Base-by-base conservation (phyloP, 1,140 invertebrate genomes). In the Belonocnema kinseyi region DNA sequence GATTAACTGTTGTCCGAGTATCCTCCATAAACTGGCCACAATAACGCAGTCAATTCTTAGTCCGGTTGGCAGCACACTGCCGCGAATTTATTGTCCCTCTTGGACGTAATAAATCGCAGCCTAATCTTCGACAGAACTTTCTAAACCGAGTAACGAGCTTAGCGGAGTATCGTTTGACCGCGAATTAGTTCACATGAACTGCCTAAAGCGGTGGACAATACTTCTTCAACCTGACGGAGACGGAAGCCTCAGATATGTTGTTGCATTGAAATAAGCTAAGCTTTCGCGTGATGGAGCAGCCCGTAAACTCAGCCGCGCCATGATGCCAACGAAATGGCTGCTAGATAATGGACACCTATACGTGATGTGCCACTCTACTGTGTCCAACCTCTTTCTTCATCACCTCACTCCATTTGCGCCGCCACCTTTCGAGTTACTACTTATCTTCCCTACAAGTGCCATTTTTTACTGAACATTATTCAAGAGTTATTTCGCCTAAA, bases 261-360 rank as follows among this genome's bases (percentile, higher is more conserved):
- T 79, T 85, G 87, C 87, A 88, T 87, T 88, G 84, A 90, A 89
- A 90, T 91, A 91, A 91, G 89, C 88, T 88, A 89, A 90, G 87
- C 88, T 89, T 85, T 86, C 83, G 77, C 85, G 77, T 81, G 89
- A 90, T 88, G 87, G 85, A 90, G 86, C 88, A 84, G 86, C 85
- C 88, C 86, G 88, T 90, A 90, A 90, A 90, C 85, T 90, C 83
- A 82, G 82, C 79, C 78, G 75, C 79, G 79, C 81, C 88, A 88
- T 87, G 85, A 88, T 87, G 85, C 80, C 82, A 85, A 84, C 83
- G 73, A 89, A 91, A 90, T 90, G 88, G 86, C 86, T 88, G 82
- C 83, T 88, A 80, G 86, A 87, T 91, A 89, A 90, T 88, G 82
- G 87, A 87, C 83, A 86, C 78, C 78, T 86, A 83, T 86, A 87